Conservation (phyloP, 2,113 vertebrate species). For the Megaleporinus macrocephalus region DNA sequence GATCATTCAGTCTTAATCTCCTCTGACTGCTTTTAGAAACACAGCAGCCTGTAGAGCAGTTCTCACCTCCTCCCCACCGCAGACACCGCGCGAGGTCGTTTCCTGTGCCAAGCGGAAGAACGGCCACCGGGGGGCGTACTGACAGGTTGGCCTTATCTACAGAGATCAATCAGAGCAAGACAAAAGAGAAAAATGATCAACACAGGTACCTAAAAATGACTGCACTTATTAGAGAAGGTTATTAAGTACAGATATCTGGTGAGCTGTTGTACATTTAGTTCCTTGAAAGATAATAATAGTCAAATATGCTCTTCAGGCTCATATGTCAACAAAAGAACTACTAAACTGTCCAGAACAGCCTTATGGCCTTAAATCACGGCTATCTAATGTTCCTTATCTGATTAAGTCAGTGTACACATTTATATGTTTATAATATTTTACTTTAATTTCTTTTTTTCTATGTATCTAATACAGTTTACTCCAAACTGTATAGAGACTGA, state of each 20-base stretch:
- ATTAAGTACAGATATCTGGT: no score
- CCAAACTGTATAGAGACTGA: neutral
- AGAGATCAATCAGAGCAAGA: conserved; percentile 31
- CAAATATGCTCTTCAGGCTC: no score
- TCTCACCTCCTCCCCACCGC: conserved; percentile 92
- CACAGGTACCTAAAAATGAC: neutral
- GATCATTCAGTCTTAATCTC: neutral
- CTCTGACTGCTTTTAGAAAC: neutral
- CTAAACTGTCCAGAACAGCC: neutral
- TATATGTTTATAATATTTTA: no score
- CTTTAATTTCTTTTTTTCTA: no score
- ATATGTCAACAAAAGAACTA: neutral
- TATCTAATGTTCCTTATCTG: neutral
- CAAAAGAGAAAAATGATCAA: neutral
- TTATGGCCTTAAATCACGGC: no score
- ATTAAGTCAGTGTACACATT: neutral
- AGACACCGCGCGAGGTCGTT: conserved; percentile 93
- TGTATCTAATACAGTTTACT: no score
- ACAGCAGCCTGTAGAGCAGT: neutral
- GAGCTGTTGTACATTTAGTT: no score
- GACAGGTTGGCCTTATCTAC: conserved; percentile 86
- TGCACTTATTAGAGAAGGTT: no score
- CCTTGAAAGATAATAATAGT: no score
- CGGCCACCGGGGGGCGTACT: conserved; percentile 85
- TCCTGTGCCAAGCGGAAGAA: conserved; percentile 92